Conservation (phyloP, 2,888 invertebrate species). For the Thumatha senex region DNA sequence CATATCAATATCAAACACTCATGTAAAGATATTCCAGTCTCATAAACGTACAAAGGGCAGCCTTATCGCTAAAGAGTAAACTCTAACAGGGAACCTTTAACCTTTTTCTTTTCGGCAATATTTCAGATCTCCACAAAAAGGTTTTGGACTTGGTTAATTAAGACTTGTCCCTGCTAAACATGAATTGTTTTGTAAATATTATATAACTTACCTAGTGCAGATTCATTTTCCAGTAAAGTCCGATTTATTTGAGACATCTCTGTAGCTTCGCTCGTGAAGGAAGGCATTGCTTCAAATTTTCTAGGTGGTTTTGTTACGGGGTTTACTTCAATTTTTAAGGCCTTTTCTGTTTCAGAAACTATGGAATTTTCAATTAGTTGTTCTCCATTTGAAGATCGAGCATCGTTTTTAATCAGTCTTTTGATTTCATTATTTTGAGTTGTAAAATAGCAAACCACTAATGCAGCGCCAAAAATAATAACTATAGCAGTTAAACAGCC, state of each 20-base stretch:
- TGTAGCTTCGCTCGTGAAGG: slow-evolving; percentile 86
- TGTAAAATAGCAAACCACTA: slow-evolving; percentile 81
- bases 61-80: too few species aligned
- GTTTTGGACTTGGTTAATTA: not conserved
- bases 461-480: slow-evolving; percentile 72
- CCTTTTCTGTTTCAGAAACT: slow-evolving; percentile 90
- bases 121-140: not conserved
- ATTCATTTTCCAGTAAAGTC: slow-evolving; percentile 89
- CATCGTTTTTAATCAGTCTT: slow-evolving; percentile 85
- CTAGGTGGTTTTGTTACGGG: slow-evolving; percentile 92
- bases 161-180: not conserved
- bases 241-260: slow-evolving; percentile 92
- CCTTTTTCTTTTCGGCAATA: too few species aligned
- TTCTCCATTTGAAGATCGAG: slow-evolving; percentile 85
- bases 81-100: too few species aligned
- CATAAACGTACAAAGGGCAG: too few species aligned
- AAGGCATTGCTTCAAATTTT: slow-evolving; percentile 86
- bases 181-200: not conserved
- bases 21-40: too few species aligned
- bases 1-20: too few species aligned
- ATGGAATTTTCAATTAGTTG: slow-evolving; percentile 88
- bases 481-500: slow-evolving; percentile 73
- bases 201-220: slow-evolving; percentile 85
- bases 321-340: slow-evolving; percentile 90
- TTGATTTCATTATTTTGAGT: slow-evolving; percentile 76